Evolutionary conservation across 2,888 invertebrate species (phyloP).

Genomic region (Phyllotreta cruciferae): DNA sequence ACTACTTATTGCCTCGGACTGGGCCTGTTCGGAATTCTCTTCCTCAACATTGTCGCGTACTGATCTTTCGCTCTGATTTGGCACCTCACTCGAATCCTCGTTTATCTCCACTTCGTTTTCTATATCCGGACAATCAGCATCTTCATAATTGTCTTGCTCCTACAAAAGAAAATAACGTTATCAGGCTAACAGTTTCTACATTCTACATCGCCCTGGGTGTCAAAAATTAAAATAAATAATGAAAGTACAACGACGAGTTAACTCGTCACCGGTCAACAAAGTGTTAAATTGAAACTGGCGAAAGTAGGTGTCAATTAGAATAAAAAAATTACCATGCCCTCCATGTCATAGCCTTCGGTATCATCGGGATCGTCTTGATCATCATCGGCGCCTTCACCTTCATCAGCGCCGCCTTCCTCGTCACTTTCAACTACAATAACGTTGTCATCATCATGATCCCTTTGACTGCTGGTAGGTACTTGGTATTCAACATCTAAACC

Average conservation of each 20-base stretch:
- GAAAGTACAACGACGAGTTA: too few relatives aligned
- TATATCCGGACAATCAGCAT: slow-evolving; percentile 66
- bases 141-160: slow-evolving; percentile 64
- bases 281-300: too few relatives aligned
- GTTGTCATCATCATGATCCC: slow-evolving; percentile 82
- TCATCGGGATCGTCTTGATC: slow-evolving; percentile 66
- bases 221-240: too few relatives aligned
- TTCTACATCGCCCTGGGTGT: not conserved
- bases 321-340: slow-evolving; percentile 53
- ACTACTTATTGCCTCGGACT: slow-evolving; percentile 77
- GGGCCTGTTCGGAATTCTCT: slow-evolving; percentile 63
- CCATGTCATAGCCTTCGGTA: slow-evolving; percentile 66
- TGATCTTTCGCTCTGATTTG: slow-evolving; percentile 65
- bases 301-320: too few relatives aligned
- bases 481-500: slow-evolving; percentile 77
- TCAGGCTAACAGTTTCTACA: not conserved
- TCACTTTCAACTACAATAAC: slow-evolving; percentile 76
- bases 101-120: slow-evolving; percentile 66
- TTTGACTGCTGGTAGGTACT: slow-evolving; percentile 86
- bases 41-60: slow-evolving; percentile 51
- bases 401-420: slow-evolving; percentile 72
- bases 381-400: slow-evolving; percentile 63
- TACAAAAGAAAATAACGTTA: slow-evolving; percentile 34
- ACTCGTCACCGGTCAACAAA: too few relatives aligned
- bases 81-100: slow-evolving; percentile 70